Evolutionary conservation across 2,113 vertebrate genomes (phyloP).

Genomic region (Colinus virginianus): DNA sequence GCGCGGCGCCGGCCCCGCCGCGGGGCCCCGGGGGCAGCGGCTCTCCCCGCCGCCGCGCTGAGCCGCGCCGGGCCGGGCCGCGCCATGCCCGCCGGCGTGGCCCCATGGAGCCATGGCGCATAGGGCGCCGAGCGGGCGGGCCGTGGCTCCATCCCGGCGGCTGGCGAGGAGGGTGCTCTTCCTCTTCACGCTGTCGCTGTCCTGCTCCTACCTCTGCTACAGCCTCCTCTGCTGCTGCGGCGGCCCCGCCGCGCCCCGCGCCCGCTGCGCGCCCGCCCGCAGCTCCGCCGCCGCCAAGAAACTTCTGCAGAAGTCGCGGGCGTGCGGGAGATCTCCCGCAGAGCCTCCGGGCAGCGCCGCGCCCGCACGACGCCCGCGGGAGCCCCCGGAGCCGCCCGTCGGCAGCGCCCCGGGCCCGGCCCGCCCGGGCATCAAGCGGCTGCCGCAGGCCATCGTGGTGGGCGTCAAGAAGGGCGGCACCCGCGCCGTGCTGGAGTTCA

Average conservation of each 20-base stretch:
- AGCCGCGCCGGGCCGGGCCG: background rate
- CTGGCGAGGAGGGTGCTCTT: slow-evolving; percentile 87
- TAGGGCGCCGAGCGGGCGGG: slow-evolving; percentile 83
- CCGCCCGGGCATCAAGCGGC: slow-evolving; percentile 84
- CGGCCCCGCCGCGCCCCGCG: slow-evolving; percentile 79
- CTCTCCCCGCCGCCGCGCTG: slow-evolving; percentile 9
- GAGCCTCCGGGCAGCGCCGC: slow-evolving; percentile 77
- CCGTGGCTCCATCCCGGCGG: slow-evolving; percentile 82
- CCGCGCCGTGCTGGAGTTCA: slow-evolving; percentile 95
- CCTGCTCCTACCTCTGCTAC: slow-evolving; percentile 90
- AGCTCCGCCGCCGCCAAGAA: slow-evolving; percentile 78
- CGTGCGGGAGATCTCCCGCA: slow-evolving; percentile 73
- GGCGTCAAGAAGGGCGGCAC: slow-evolving; percentile 97
- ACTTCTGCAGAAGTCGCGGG: slow-evolving; percentile 82
- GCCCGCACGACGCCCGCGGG: slow-evolving; percentile 78
- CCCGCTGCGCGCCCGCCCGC: slow-evolving; percentile 78
- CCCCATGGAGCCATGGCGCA: slow-evolving; percentile 92
- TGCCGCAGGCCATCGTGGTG: slow-evolving; percentile 92
- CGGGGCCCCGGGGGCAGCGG: background rate
- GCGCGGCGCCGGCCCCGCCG: background rate
- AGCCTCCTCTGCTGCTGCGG: slow-evolving; percentile 85
- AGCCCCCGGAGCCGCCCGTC: slow-evolving; percentile 66
- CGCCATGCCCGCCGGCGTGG: slow-evolving; percentile 61
- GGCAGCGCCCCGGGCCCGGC: slow-evolving; percentile 5
- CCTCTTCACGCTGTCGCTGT: slow-evolving; percentile 87